phyloP scores from a whole-genome alignment of 92 coral and sea anemone genomes.

The Pocillopora grandis region DNA sequence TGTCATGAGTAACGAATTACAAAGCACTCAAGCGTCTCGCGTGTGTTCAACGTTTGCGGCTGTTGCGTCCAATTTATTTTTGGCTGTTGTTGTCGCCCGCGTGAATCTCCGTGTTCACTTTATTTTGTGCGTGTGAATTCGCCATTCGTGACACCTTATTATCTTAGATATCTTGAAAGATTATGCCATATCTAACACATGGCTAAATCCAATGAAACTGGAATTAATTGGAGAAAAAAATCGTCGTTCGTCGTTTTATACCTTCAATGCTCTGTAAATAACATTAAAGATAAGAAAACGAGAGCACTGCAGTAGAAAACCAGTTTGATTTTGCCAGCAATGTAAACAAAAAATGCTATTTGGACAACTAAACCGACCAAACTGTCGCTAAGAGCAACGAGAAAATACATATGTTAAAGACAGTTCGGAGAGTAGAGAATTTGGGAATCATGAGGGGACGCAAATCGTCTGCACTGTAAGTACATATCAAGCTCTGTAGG shows the following conservation, averaged over 20 bases:
- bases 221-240: constrained; percentile 46
- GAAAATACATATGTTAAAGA: too few relatives aligned
- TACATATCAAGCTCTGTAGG: too few relatives aligned
- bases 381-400: too few relatives aligned
- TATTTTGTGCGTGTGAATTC: too few relatives aligned
- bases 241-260: constrained; percentile 32
- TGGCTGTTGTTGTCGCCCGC: background rate
- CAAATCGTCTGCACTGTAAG: too few relatives aligned
- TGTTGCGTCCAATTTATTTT: background rate
- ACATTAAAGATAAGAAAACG: constrained; percentile 26
- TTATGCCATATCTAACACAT: constrained; percentile 17
- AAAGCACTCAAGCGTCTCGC: constrained; percentile 26
- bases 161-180: background rate
- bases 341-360: too few relatives aligned
- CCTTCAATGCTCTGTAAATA: constrained; percentile 31
- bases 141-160: too few relatives aligned
- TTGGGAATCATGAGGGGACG: too few relatives aligned
- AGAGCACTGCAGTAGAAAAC: constrained; percentile 33
- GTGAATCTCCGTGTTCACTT: background rate
- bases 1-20: constrained; percentile 37
- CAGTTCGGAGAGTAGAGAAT: too few relatives aligned
- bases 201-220: constrained; percentile 28
- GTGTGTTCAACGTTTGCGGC: too few relatives aligned
- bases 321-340: too few relatives aligned
- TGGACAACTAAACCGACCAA: too few relatives aligned